A percentile compares a stretch with the other conserved stretches of the same genome.
Evolutionary conservation across 2,888 invertebrate genomes (phyloP).

Genomic region (Latrodectus hesperus): DNA sequence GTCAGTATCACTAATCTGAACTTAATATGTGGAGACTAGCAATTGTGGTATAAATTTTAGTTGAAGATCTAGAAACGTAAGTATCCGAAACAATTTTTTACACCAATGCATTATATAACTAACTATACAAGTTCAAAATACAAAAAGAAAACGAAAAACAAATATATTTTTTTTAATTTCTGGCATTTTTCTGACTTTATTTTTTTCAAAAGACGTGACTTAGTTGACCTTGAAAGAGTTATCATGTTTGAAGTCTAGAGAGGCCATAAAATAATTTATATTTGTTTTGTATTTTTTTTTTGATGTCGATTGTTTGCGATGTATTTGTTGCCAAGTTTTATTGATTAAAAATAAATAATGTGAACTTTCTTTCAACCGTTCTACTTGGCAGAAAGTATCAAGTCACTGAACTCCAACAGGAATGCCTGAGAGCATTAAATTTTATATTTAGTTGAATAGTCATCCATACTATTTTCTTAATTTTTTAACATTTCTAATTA

Average conservation of each 20-base stretch:
- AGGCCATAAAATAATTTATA: constrained; percentile 34
- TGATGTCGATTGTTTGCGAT: constrained; percentile 8
- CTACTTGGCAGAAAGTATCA: neutral
- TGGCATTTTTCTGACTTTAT: neutral
- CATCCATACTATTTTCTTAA: no score
- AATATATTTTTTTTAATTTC: constrained; percentile 25
- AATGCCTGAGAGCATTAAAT: neutral
- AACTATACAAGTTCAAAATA: no score
- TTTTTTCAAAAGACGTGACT: constrained; percentile 18
- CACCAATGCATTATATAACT: no score
- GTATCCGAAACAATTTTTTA: no score
- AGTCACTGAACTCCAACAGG: neutral
- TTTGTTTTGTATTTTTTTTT: constrained; percentile 12
- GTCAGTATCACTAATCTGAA: no score
- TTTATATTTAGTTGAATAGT: no score
- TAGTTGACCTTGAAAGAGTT: constrained; percentile 38
- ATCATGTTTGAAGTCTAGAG: constrained; percentile 41
- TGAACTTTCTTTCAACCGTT: constrained; percentile 29
- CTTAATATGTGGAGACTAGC: no score
- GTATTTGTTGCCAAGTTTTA: constrained; percentile 37
- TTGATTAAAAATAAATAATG: constrained; percentile 37
- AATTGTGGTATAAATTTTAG: no score
- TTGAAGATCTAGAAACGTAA: no score
- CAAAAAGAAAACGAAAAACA: no score
- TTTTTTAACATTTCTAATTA: no score